Base-by-base conservation (phyloP, 2,888 invertebrate genomes). In the Odontomyia ornata region DNA sequence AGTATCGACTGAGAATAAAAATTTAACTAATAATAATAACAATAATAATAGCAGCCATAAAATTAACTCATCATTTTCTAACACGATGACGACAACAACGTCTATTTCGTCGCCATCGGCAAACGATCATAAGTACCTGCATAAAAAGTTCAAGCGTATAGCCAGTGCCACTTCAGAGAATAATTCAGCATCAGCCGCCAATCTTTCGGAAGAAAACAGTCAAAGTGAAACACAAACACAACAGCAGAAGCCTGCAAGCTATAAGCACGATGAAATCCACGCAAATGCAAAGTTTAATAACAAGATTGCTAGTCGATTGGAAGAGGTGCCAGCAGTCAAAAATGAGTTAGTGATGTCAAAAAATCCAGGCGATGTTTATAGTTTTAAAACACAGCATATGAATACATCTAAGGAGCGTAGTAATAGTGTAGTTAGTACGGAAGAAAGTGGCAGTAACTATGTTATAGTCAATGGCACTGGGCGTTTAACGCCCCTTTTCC, bases 141-240 rank as follows among this genome's bases (percentile, higher is more conserved):
- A 96, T 87, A 96, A 96, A 88, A 96, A 96, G 87, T 96, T 96
- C 88, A 96, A 96, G 88, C 95, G 95, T 87, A 91, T 95, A 89
- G 94, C 92, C 85, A 91, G 90, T 83, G 87, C 88, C 80, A 88
- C 88, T 82, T 62, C 69, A 28, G 64, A 64, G 25, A 47, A n/a
- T 46, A 47, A 13, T 27, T 21, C 21, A 1, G 2, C 46, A 36
- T 11, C 46, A 13, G 21, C 30, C 43, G 23, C 46, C 27, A 69
- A 62, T 27, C 13, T 36, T 52, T 23, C 43, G 3, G 67, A 23
- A 21, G 46, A 69, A 25, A 47, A 11, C n/a, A 69, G 23, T 47
- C 47, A 46, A n/a, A 57, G 27, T 47, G 71, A 75, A n/a, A 15
- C n/a, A 1, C n/a, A 15, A 25, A 28, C 23, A 47, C 57, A 25